phyloP scores from a whole-genome alignment of 1,140 invertebrate genomes.

The Trissolcus basalis region DNA sequence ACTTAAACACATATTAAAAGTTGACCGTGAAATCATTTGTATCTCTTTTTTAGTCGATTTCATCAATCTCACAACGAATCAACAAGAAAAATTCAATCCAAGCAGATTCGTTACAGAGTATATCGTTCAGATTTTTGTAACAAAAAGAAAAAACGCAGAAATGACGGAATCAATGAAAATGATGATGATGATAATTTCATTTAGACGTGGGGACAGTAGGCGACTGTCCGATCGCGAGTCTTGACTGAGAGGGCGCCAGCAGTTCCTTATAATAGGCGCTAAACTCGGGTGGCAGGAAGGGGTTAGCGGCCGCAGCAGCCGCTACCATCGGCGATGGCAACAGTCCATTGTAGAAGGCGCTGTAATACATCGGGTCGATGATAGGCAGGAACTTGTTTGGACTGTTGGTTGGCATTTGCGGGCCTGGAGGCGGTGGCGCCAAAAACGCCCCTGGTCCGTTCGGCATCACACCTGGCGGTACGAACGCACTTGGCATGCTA shows the following conservation, averaged over 20 bases:
- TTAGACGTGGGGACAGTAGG: slow-evolving; percentile 73
- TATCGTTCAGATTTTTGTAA: too few relatives aligned
- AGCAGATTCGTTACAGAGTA: too few relatives aligned
- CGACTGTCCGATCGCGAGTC: slow-evolving; percentile 69
- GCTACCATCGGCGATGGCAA: slow-evolving; percentile 67
- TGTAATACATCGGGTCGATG: slow-evolving; percentile 72
- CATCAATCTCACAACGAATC: too few relatives aligned
- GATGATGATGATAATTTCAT: slow-evolving; percentile 55
- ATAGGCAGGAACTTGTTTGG: slow-evolving; percentile 72
- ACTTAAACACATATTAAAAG: too few relatives aligned
- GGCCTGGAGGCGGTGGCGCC: slow-evolving; percentile 23
- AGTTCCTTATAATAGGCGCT: slow-evolving; percentile 74
- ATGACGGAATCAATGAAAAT: neutral
- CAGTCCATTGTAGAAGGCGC: slow-evolving; percentile 72
- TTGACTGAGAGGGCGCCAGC: slow-evolving; percentile 70
- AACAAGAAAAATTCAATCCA: too few relatives aligned
- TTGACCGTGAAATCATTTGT: too few relatives aligned
- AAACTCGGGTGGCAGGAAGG: slow-evolving; percentile 70
- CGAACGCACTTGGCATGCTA: slow-evolving; percentile 66
- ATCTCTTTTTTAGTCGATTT: too few relatives aligned
- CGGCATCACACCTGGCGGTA: slow-evolving; percentile 57
- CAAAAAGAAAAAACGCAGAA: neutral
- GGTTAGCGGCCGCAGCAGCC: slow-evolving; percentile 43
- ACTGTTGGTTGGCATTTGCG: slow-evolving; percentile 64
- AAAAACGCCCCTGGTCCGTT: slow-evolving; percentile 16